These are phyloP conservation scores for Marmota monax DNA, from an alignment of 2,113 vertebrate genomes.

Conservation along the genomic window DNA sequence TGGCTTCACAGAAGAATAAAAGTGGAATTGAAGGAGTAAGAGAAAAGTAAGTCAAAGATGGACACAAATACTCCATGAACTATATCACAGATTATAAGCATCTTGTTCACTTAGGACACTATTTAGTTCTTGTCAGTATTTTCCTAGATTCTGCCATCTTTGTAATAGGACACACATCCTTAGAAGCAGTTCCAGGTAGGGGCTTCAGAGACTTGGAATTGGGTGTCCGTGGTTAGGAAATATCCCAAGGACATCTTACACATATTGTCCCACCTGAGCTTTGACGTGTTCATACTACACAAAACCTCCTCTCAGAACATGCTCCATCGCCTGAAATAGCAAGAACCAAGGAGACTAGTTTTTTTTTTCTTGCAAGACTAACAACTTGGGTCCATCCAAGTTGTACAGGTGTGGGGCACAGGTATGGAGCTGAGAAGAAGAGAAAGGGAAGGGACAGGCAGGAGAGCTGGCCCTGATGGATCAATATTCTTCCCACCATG, in stretches of 20 bases:
- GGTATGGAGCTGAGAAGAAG: neutral
- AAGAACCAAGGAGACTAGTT: neutral
- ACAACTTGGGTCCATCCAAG: neutral
- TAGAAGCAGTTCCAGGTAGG: neutral
- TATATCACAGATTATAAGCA: neutral
- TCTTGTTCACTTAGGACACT: neutral
- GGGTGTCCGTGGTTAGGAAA: neutral
- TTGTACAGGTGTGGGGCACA: neutral
- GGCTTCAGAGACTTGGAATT: neutral
- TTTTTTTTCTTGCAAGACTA: neutral
- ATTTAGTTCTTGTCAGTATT: neutral
- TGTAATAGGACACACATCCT: neutral
- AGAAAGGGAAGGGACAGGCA: neutral
- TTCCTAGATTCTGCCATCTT: neutral
- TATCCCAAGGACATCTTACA: neutral
- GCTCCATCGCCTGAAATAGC: neutral
- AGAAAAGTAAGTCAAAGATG: neutral
- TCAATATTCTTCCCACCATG: rapidly evolving
- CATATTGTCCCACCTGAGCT: neutral
- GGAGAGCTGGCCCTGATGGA: neutral
- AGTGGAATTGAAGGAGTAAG: neutral
- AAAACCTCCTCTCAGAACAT: neutral
- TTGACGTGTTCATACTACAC: too few species aligned
- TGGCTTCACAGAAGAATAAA: neutral
- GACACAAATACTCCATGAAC: neutral